Base-by-base conservation (phyloP, 2,113 vertebrate species). In the Scophthalmus maximus region DNA sequence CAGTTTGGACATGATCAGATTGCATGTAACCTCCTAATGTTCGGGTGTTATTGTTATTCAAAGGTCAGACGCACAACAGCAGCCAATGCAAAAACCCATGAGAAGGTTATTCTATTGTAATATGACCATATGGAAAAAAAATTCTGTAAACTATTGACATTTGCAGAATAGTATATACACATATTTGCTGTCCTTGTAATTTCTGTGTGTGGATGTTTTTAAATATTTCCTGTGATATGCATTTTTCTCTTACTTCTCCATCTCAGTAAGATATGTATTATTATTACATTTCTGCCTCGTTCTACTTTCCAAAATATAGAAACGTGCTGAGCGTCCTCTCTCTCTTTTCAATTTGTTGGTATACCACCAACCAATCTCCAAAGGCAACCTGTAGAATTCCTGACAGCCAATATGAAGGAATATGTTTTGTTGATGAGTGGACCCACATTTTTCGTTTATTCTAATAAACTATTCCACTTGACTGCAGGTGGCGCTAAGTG, bases 51-150 rank as follows among this genome's bases (percentile, higher is more conserved):
- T 81, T 84, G 49, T 90, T 59, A 58, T 84, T 84, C 17, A 87
- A 85, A 89, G 81, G 84, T 82, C 81, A 89, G 71, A 66, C 59
- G 52, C 22, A 55, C 51, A 60, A 58, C 51, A 59, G 57, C 34
- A 70, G 46, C 51, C 46, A 25, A 71, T 64, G 56, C 30, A 74
- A 71, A 64, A n/a, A 38, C 38, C 68, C 69, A 83, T 44, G 25
- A 20, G 74, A 64, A 72, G 67, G 40, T 78, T 64, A 47, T 65
- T 27, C 40, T 47, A 23, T 4, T 51, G 14, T 68, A 51, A 70
- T 56, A 58, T 42, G 26, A 69, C 34, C 11, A 40, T 46, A 20
- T n/a, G 4, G n/a, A n/a, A n/a, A 40, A 36, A 3, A 14, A 42
- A 8, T 56, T 55, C 5, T 61, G 23, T 34, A 27, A 17, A n/a